Evolutionary conservation across 2,797 vertebrate genomes (phyloP), one percentile per base, ranked within the genome.

Genomic region (Hyperoplus immaculatus): DNA sequence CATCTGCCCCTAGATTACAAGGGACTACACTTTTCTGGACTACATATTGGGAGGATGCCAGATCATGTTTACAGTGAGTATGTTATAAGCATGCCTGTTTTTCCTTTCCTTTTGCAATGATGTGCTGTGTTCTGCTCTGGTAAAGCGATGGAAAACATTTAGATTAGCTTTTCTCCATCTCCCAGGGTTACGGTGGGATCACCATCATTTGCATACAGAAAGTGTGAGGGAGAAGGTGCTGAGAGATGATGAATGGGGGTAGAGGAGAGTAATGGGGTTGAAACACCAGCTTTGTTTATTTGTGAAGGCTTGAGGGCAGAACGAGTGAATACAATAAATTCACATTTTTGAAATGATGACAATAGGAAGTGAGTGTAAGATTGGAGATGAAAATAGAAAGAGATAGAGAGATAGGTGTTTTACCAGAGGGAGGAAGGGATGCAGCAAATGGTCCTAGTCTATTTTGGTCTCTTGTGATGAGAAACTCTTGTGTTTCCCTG

Each of bases 21-120:
- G 97, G 78, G 95, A 99, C 93, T 99, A 97, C 84, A 97, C 97
- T 8, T 99, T 99, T 83, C 94, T 99, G 90, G 98, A 99, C 95
- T 99, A 99, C 87, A 99, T 99, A 85, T 91, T 99, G 70, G 98
- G 98, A 64, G 98, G 98, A 84, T 99, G 98, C 91, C 98, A 99
- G 77, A 94, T 99, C 83, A 98, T 99, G 97, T 99, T 99, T 88
- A 99, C 98, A 0, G 98, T 99, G 93, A 99, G 97, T 93, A 88
- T n/a, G 1, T 78, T 51, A 69, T 76, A 39, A 65, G n/a, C 68
- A 65, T 75, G 49, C n/a, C 42, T 11, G 14, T 67, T 72, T 67
- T 65, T 67, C 3, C 15, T 53, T 47, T 65, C 55, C 70, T 14
- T 15, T 75, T 72, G 47, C 16, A 73, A 16, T 38, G 38, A 63